phyloP scores from a whole-genome alignment of 2,113 vertebrate genomes.

The Panthera leo region DNA sequence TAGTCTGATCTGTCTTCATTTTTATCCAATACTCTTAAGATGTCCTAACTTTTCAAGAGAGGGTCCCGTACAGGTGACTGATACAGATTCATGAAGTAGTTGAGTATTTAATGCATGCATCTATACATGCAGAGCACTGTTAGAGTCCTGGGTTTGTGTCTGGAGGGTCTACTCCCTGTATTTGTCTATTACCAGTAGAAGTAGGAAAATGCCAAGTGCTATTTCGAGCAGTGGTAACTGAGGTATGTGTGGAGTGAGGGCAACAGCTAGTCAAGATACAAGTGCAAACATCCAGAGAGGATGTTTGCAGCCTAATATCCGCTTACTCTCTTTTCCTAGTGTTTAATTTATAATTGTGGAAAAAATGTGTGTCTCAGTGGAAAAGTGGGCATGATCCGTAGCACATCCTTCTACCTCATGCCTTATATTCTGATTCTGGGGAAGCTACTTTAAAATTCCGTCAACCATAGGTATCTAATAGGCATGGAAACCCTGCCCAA shows the following conservation, averaged over 20 bases:
- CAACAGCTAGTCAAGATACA: not conserved
- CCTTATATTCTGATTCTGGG: not conserved
- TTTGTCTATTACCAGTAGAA: not conserved
- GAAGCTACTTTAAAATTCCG: not conserved
- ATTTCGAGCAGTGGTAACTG: not conserved
- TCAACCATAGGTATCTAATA: not conserved
- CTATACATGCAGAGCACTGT: not conserved
- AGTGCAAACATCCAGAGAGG: not conserved
- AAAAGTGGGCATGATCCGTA: not conserved
- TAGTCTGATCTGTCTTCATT: not conserved
- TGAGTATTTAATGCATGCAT: not conserved
- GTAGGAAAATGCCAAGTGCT: not conserved
- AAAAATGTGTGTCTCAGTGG: not conserved
- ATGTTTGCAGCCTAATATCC: not conserved
- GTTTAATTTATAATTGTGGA: not conserved
- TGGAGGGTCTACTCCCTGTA: not conserved
- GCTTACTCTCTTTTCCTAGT: not conserved
- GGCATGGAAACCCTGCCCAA: not conserved
- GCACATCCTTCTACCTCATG: not conserved
- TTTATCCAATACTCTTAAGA: not conserved
- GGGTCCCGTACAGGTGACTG: not conserved
- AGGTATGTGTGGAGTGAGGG: not conserved
- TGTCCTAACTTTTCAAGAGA: not conserved
- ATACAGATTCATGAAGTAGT: not conserved
- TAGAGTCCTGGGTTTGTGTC: not conserved